Conservation (phyloP, 1,140 invertebrate species). For the Megalonaias nervosa region DNA sequence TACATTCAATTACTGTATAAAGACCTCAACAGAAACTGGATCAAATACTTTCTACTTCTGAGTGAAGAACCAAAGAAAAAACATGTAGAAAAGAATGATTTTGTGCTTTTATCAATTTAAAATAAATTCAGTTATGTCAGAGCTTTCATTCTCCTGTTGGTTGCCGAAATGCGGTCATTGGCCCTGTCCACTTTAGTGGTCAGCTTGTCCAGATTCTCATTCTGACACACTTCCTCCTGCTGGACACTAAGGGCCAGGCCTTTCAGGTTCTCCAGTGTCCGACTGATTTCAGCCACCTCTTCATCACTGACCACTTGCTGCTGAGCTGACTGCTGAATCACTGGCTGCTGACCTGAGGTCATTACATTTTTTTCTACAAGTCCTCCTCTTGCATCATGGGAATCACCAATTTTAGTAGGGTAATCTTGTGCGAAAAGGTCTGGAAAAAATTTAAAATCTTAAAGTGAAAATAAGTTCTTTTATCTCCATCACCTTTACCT, state of each 20-base stretch:
- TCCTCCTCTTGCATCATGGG: background rate
- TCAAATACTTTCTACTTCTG: too few species aligned
- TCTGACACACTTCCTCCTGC: slow-evolving; percentile 40
- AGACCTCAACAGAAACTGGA: too few species aligned
- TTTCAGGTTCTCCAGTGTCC: slow-evolving; percentile 36
- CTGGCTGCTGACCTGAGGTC: too few species aligned
- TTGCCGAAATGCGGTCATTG: slow-evolving; percentile 23
- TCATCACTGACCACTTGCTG: slow-evolving; percentile 27
- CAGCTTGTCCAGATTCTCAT: slow-evolving; percentile 38
- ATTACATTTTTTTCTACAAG: background rate
- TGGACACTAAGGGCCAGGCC: slow-evolving; percentile 34
- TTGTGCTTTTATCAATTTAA: too few species aligned
- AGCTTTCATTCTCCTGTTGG: slow-evolving; percentile 29
- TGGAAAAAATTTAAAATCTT: background rate
- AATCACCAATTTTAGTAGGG: background rate
- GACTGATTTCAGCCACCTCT: slow-evolving; percentile 40
- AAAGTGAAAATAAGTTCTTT: background rate
- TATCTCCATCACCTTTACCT: background rate
- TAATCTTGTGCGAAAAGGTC: background rate
- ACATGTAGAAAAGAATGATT: too few species aligned
- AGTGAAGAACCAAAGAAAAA: too few species aligned
- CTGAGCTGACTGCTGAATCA: too few species aligned
- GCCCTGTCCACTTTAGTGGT: slow-evolving; percentile 35
- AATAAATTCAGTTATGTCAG: slow-evolving; percentile 1
- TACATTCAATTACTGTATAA: too few species aligned